A percentile compares a stretch with the other conserved stretches of the same genome.
These are phyloP conservation scores for Uromys caudimaculatus DNA, from an alignment of 2,797 vertebrate species.

Conservation along the genomic window DNA sequence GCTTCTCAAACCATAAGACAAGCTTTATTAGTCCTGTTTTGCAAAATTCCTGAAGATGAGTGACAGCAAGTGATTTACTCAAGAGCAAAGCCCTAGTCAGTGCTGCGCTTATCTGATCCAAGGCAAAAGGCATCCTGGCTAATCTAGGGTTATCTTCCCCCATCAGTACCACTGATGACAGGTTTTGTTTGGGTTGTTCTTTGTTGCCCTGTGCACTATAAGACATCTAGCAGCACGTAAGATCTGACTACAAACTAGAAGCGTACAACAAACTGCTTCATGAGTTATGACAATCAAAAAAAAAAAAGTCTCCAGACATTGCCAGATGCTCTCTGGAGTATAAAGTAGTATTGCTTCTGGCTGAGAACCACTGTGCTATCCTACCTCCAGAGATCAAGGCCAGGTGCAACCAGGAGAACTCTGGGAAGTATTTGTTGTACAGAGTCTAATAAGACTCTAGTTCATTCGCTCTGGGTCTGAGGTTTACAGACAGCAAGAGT, in stretches of 20 bases:
- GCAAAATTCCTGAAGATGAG: slow-evolving; percentile 47
- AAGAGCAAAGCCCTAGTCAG: slow-evolving; percentile 38
- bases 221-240: neutral
- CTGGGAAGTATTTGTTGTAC: slow-evolving; percentile 22
- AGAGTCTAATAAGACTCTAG: neutral
- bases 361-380: slow-evolving; percentile 7
- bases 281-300: slow-evolving; percentile 33
- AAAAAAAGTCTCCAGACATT: slow-evolving; percentile 3
- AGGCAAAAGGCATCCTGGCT: neutral
- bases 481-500: neutral
- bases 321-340: neutral
- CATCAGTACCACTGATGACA: neutral
- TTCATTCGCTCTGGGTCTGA: neutral
- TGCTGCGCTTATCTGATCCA: slow-evolving; percentile 18
- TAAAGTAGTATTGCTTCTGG: neutral
- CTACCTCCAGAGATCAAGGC: slow-evolving; percentile 10
- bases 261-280: neutral
- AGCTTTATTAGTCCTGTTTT: slow-evolving; percentile 46
- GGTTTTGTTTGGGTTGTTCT: neutral
- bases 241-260: slow-evolving; percentile 6
- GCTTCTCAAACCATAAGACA: slow-evolving; percentile 35
- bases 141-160: slow-evolving; percentile 1
- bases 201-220: neutral
- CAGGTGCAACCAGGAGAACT: slow-evolving; percentile 44
- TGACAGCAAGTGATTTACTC: slow-evolving; percentile 29